Percentiles rank a stretch among this genome's conserved stretches.
phyloP scores from a whole-genome alignment of 2,797 vertebrate genomes.

The Helostoma temminkii region DNA sequence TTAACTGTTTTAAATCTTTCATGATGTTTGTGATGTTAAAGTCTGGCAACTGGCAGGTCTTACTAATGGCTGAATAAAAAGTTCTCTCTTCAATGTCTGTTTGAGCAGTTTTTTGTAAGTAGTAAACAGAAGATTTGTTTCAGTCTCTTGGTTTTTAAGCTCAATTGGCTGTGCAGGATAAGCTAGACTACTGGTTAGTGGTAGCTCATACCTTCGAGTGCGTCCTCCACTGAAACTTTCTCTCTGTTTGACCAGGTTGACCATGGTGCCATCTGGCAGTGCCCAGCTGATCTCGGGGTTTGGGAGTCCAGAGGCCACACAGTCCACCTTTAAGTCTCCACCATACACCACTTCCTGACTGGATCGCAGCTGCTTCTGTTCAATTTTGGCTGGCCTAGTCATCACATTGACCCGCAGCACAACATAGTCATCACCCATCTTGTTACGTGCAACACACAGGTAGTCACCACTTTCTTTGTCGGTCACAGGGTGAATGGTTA shows the following conservation, averaged over 20 bases:
- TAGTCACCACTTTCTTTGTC: conserved; percentile 92
- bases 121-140: no score
- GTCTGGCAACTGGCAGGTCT: no score
- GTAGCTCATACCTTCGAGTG: conserved; percentile 75
- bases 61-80: no score
- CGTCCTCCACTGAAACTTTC: conserved; percentile 77
- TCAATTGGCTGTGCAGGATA: no score
- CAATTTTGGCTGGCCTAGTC: conserved; percentile 91
- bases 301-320: conserved; percentile 92
- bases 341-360: conserved; percentile 89
- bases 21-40: no score
- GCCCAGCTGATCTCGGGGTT: conserved; percentile 93
- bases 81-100: no score
- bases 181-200: background rate
- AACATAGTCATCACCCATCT: conserved; percentile 90
- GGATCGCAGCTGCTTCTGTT: conserved; percentile 83
- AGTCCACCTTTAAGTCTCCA: conserved; percentile 91
- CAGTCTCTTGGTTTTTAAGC: no score
- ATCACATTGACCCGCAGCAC: conserved; percentile 87
- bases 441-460: conserved; percentile 92
- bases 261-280: conserved; percentile 92
- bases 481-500: conserved; percentile 86
- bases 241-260: conserved; percentile 86
- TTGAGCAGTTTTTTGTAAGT: no score
- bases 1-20: no score